Conservation (phyloP, 2,113 vertebrate genomes). For the Meriones unguiculatus region DNA sequence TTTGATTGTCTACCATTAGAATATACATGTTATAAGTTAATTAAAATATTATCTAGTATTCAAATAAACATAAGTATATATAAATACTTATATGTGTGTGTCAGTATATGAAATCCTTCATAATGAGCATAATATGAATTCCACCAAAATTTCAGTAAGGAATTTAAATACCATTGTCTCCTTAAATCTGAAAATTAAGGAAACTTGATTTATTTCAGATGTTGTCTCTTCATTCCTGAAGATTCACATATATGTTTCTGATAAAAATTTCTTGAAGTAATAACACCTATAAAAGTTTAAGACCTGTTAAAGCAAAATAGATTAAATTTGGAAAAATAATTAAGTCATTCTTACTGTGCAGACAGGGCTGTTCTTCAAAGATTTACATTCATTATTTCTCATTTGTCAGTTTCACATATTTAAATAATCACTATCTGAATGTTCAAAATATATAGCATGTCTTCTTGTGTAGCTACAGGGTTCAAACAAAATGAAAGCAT, state of each 20-base stretch:
- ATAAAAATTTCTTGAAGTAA: not conserved
- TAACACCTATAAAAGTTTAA: not conserved
- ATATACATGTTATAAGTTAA: not conserved
- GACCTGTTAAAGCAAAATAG: not conserved
- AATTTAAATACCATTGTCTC: not conserved
- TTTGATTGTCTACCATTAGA: not conserved
- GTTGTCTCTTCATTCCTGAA: too few species aligned
- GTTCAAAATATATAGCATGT: too few species aligned
- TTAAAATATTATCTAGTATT: not conserved
- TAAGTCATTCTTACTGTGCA: too few species aligned
- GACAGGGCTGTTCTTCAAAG: too few species aligned
- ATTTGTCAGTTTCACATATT: too few species aligned
- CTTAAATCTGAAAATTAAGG: not conserved
- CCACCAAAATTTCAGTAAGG: not conserved
- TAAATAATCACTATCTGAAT: too few species aligned
- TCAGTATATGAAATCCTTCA: not conserved
- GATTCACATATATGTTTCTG: not conserved
- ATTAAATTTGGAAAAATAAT: not conserved
- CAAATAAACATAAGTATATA: not conserved
- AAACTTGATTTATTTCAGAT: not conserved
- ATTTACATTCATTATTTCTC: too few species aligned
- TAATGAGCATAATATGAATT: not conserved
- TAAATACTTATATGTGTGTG: not conserved
- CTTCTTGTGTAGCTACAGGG: too few species aligned
- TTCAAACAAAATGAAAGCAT: too few species aligned